Percentiles rank a stretch among this genome's conserved stretches.
Evolutionary conservation across 2,797 vertebrate species (phyloP).

Genomic region (Hapalemur alaotrensis): DNA sequence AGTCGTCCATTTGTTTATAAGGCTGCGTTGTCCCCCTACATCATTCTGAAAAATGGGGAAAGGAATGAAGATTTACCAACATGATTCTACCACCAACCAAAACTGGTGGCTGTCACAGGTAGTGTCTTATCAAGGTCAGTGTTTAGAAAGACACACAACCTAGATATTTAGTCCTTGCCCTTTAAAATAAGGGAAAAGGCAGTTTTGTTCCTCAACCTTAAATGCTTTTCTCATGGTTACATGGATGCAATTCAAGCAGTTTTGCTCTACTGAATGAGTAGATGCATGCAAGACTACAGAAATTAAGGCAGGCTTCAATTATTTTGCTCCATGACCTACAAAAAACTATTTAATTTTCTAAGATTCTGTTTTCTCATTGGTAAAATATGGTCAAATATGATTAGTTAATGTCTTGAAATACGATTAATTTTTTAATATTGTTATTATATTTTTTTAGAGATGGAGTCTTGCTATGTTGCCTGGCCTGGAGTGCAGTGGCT

Average conservation of each 20-base stretch:
- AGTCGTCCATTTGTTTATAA: constrained; percentile 99
- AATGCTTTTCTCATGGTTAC: background rate
- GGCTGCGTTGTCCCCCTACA: constrained; percentile 95
- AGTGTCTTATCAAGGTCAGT: background rate
- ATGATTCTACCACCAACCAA: background rate
- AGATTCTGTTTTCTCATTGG: background rate
- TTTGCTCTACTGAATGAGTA: background rate
- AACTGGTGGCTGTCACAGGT: background rate
- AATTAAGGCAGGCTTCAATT: background rate
- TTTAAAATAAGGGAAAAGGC: background rate
- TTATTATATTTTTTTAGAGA: background rate
- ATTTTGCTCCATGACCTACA: background rate
- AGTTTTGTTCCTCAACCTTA: background rate
- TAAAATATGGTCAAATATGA: background rate
- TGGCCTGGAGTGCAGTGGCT: background rate
- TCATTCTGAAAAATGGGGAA: constrained; percentile 91
- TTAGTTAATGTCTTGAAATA: constrained; percentile 16
- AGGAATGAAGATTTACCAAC: background rate
- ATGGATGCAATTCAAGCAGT: background rate
- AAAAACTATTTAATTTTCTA: background rate
- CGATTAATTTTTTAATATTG: background rate
- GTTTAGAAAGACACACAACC: background rate
- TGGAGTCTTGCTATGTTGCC: background rate
- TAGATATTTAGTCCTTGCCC: background rate
- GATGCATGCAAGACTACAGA: background rate